phyloP scores from a whole-genome alignment of 2,797 vertebrate genomes.

The Hemitrygon akajei region DNA sequence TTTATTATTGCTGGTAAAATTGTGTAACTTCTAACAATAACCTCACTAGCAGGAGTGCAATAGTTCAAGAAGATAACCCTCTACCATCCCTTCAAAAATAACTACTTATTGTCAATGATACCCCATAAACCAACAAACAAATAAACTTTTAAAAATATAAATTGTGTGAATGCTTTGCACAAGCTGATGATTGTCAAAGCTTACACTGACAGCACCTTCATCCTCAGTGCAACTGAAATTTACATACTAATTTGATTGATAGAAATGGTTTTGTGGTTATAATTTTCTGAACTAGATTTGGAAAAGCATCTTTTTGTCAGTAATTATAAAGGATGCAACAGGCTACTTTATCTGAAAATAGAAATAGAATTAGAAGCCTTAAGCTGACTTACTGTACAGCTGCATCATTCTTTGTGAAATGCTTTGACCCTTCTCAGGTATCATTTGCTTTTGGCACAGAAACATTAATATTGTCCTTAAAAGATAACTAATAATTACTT shows the following conservation, averaged over 20 bases:
- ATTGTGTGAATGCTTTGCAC: not conserved
- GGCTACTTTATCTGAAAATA: not conserved
- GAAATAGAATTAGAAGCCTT: not conserved
- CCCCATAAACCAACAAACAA: not conserved
- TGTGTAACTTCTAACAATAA: too few relatives aligned
- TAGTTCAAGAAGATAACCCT: too few relatives aligned
- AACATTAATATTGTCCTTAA: not conserved
- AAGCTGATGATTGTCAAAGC: not conserved
- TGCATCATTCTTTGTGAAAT: not conserved
- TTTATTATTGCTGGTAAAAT: too few relatives aligned
- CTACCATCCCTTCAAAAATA: too few relatives aligned
- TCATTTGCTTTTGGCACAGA: not conserved
- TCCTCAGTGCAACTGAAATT: not conserved
- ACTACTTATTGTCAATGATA: too few relatives aligned
- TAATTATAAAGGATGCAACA: not conserved
- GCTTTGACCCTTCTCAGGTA: not conserved
- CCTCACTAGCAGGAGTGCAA: too few relatives aligned
- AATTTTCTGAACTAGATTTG: not conserved
- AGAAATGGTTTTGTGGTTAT: not conserved
- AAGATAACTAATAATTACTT: slow-evolving; percentile 1
- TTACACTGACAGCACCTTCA: not conserved
- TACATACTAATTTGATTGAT: not conserved
- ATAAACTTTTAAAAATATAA: not conserved
- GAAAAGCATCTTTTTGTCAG: not conserved
- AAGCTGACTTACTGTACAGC: not conserved